Conservation (phyloP, 2,888 invertebrate genomes). For the Peribatodes rhomboidaria region DNA sequence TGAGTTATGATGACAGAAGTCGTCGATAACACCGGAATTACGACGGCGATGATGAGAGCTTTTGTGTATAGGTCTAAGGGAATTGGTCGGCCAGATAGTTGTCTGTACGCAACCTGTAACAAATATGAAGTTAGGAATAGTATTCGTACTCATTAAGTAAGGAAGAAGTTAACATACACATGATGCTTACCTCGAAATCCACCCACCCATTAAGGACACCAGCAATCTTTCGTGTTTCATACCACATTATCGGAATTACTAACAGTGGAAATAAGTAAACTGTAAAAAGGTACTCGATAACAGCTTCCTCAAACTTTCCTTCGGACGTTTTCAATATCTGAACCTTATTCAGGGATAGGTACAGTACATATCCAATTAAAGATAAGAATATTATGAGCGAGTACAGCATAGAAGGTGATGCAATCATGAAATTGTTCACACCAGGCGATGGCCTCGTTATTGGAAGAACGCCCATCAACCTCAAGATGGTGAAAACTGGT, state of each 20-base stretch:
- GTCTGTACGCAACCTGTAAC: constrained; percentile 86
- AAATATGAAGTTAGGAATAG: constrained; percentile 7
- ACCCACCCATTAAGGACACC: constrained; percentile 88
- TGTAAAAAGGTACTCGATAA: constrained; percentile 91
- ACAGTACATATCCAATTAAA: constrained; percentile 85
- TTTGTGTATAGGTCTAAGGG: constrained; percentile 87
- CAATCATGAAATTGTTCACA: constrained; percentile 77
- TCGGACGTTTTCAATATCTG: constrained; percentile 87
- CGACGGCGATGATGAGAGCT: constrained; percentile 85
- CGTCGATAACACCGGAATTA: constrained; percentile 88
- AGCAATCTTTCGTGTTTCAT: constrained; percentile 89
- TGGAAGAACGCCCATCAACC: constrained; percentile 88
- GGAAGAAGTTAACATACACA: not conserved
- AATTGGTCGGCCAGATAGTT: constrained; percentile 86
- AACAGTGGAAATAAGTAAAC: constrained; percentile 90
- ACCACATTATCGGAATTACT: constrained; percentile 88
- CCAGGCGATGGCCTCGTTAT: constrained; percentile 83
- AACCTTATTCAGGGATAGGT: constrained; percentile 88
- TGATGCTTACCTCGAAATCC: constrained; percentile 87
- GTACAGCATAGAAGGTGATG: constrained; percentile 87
- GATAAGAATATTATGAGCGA: constrained; percentile 82
- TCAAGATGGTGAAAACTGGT: constrained; percentile 75
- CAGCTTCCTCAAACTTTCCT: constrained; percentile 91
- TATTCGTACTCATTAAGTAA: not conserved
- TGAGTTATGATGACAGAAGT: constrained; percentile 89